phyloP scores from a whole-genome alignment of 2,797 vertebrate species.

The Lophotriccus pileatus region DNA sequence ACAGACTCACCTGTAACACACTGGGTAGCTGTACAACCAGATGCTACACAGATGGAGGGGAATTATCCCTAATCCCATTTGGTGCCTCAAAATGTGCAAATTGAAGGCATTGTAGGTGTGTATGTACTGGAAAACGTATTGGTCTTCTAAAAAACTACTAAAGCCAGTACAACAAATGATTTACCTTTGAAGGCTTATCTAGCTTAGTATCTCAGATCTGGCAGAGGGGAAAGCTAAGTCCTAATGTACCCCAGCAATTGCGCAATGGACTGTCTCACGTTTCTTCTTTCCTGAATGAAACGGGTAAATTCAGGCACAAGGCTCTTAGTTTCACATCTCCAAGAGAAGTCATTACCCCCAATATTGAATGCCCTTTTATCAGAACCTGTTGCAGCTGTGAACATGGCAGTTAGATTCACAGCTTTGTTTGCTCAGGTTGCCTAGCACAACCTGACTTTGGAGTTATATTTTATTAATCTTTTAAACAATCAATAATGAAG shows the following conservation, averaged over 20 bases:
- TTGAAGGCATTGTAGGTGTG: not conserved
- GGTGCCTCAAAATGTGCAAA: not conserved
- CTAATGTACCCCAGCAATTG: not conserved
- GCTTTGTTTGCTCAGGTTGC: conserved; percentile 9
- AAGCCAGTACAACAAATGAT: not conserved
- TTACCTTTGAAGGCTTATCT: not conserved
- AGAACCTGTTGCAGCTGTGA: not conserved
- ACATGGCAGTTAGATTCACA: not conserved
- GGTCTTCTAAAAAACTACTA: not conserved
- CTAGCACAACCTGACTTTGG: not conserved
- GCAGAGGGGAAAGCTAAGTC: not conserved
- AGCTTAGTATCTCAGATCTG: not conserved
- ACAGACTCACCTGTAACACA: not conserved
- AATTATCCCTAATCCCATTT: not conserved
- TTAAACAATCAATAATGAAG: conserved; percentile 28
- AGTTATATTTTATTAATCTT: conserved; percentile 23
- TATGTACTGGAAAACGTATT: not conserved
- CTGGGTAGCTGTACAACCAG: not conserved
- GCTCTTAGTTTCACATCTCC: not conserved
- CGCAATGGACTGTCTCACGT: not conserved
- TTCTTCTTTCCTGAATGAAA: not conserved
- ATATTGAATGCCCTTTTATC: not conserved
- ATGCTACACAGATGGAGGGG: not conserved
- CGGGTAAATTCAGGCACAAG: not conserved
- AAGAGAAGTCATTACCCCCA: not conserved